Evolutionary conservation across 2,113 vertebrate genomes (phyloP).

Genomic region (Vimba vimba): DNA sequence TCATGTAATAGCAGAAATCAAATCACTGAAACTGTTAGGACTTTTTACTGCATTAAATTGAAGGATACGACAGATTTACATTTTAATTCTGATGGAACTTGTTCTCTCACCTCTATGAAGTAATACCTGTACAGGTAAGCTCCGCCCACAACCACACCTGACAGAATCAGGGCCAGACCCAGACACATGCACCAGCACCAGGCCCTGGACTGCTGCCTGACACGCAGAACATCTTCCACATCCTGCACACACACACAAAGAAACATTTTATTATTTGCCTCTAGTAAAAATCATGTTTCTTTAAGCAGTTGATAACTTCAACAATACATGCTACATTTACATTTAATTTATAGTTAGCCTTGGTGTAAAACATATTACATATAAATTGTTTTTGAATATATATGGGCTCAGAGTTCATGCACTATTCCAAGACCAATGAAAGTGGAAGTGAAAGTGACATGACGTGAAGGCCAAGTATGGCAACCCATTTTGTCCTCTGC

Average conservation of each 20-base stretch:
- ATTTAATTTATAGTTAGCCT: neutral
- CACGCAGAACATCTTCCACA: slow-evolving; percentile 77
- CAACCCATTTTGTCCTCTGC: too few species aligned
- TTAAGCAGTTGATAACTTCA: neutral
- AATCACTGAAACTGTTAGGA: neutral
- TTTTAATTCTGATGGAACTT: neutral
- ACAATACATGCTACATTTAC: neutral
- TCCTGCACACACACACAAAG: slow-evolving; percentile 70
- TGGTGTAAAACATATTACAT: neutral
- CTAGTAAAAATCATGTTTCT: neutral
- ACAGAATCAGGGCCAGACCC: slow-evolving; percentile 86
- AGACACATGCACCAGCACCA: slow-evolving; percentile 93
- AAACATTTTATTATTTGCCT: neutral
- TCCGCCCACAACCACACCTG: slow-evolving; percentile 86
- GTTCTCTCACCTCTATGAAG: slow-evolving; percentile 77
- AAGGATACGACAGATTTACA: neutral
- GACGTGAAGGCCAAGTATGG: too few species aligned
- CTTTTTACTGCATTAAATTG: neutral
- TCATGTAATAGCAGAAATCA: too few species aligned
- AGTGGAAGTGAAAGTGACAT: too few species aligned
- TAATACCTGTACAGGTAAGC: slow-evolving; percentile 88
- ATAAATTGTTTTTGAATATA: neutral
- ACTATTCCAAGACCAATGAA: neutral
- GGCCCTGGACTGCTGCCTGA: slow-evolving; percentile 79
- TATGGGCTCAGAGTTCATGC: neutral